A percentile compares a stretch with the other conserved stretches of the same genome.
These are phyloP conservation scores for Sphyrna mokarran DNA, from an alignment of 2,113 vertebrate species.

Conservation along the genomic window DNA sequence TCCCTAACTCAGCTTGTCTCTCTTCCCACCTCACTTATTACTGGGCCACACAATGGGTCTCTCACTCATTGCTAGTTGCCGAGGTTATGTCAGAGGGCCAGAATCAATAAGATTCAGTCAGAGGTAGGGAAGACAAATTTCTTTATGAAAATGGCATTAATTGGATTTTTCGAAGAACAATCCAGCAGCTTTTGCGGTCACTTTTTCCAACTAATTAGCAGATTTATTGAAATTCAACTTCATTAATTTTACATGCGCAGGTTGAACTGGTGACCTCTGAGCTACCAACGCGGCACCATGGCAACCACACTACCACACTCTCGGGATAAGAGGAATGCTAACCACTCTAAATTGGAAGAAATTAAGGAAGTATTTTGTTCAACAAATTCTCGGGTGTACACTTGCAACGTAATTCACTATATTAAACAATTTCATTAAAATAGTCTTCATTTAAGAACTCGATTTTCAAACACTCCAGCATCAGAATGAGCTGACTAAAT, in stretches of 20 bases:
- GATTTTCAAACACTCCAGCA: background rate
- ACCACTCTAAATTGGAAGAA: background rate
- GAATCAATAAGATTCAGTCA: background rate
- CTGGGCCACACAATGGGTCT: background rate
- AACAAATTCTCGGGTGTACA: background rate
- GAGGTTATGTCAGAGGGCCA: background rate
- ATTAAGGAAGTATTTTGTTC: background rate
- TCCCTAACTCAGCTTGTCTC: background rate
- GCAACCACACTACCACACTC: background rate
- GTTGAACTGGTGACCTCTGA: background rate
- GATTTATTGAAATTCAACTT: background rate
- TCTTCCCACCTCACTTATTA: background rate
- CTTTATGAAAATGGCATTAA: background rate
- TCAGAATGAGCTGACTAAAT: background rate
- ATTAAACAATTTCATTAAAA: background rate
- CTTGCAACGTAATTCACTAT: background rate
- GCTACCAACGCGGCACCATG: background rate
- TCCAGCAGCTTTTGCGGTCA: background rate
- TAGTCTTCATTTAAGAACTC: background rate
- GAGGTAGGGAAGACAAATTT: background rate
- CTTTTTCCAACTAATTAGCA: background rate
- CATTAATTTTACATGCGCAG: background rate
- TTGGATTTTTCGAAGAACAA: background rate
- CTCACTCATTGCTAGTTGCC: background rate
- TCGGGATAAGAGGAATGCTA: background rate